Conservation (phyloP, 2,797 vertebrate genomes). For the Rhinophrynus dorsalis region DNA sequence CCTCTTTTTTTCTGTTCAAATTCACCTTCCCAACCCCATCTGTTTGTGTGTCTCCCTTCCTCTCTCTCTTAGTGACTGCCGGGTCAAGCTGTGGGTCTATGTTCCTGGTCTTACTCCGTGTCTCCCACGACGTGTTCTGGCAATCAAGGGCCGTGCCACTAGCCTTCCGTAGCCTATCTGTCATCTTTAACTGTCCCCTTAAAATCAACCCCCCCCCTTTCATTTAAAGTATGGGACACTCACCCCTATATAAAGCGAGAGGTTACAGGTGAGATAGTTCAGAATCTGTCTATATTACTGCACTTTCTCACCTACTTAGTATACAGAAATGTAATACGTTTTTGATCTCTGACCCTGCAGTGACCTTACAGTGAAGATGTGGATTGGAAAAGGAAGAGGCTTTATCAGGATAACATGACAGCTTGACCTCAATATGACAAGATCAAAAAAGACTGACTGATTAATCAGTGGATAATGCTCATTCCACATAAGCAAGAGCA, state of each 20-base stretch:
- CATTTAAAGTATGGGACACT: slow-evolving; percentile 73
- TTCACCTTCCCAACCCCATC: slow-evolving; percentile 12
- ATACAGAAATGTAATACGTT: slow-evolving; percentile 15
- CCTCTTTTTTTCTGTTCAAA: slow-evolving; percentile 50
- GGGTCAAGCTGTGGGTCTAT: slow-evolving; percentile 98
- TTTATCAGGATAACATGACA: slow-evolving; percentile 37
- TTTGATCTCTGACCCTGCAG: slow-evolving; percentile 63
- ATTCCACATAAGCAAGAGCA: too few relatives aligned
- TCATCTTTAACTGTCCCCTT: slow-evolving; percentile 51
- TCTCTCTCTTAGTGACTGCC: slow-evolving; percentile 84
- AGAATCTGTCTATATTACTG: slow-evolving; percentile 2
- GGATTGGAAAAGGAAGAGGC: slow-evolving; percentile 70
- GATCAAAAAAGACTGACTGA: background rate
- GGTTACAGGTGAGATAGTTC: background rate
- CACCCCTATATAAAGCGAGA: slow-evolving; percentile 57
- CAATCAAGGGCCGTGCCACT: slow-evolving; percentile 97
- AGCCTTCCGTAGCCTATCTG: slow-evolving; percentile 87
- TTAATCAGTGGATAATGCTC: background rate
- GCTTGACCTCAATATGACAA: background rate
- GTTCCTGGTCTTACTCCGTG: slow-evolving; percentile 96
- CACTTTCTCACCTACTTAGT: background rate
- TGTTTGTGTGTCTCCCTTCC: background rate
- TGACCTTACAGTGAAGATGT: slow-evolving; percentile 93
- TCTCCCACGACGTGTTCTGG: slow-evolving; percentile 96
- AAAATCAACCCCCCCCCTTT: slow-evolving; percentile 49